Evolutionary conservation across 1,140 invertebrate genomes (phyloP), one percentile per base, ranked within the genome.

Genomic region (Propsilocerus akamusi): DNA sequence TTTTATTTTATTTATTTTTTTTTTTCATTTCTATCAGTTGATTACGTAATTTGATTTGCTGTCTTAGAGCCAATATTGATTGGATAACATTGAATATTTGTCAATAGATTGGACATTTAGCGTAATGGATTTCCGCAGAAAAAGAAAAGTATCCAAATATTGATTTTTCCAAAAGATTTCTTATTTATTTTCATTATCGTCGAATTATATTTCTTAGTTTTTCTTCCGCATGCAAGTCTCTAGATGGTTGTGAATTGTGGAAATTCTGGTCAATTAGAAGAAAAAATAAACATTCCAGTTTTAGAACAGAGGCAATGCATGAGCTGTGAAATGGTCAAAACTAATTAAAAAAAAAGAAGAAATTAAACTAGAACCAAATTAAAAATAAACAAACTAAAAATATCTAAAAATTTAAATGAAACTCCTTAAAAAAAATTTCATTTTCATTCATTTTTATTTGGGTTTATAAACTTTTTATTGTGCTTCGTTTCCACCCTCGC

Each of bases 231-330:
- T 34, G 4, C 4, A 34, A 17, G 22, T 41, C 22, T 41, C 34
- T 41, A 41, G 34, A 41, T 41, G 34, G 34, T 41, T 41, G 34
- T 41, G 34, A 41, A 20, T 20, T 41, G 34, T 41, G 34, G 22
- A 41, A 8, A 41, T 41, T 41, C 34, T 41, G 34, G 17, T 41
- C 34, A 41, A 41, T 41, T 41, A 41, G 34, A 41, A 20, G 34
- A 41, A n/a, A n/a, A n/a, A n/a, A n/a, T n/a, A n/a, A n/a, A n/a
- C n/a, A n/a, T n/a, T n/a, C n/a, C n/a, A n/a, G n/a, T 41, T 30
- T 41, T 41, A 41, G 34, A 41, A 20, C 34, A 41, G 34, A 41
- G 10, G 34, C 34, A 41, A 20, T 41, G 34, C 34, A 41, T 41
- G 34, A n/a, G 22, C 34, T 41, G 34, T 41, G 34, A 17, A 41